A percentile compares a stretch with the other conserved stretches of the same genome.
These are phyloP conservation scores for Latrodectus hesperus DNA, from an alignment of 2,888 invertebrate species.

Conservation along the genomic window DNA sequence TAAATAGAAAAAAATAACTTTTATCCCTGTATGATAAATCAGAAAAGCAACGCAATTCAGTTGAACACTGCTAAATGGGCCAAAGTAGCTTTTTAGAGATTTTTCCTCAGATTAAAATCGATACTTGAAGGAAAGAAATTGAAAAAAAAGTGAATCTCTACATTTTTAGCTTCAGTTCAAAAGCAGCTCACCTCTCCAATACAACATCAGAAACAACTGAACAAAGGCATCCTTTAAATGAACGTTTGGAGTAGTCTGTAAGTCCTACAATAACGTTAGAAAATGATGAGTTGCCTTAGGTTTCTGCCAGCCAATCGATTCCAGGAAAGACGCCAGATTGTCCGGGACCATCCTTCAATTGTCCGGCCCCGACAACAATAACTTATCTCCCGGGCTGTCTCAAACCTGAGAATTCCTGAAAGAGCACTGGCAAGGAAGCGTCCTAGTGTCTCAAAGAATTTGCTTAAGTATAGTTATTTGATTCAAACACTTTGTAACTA, in stretches of 20 bases:
- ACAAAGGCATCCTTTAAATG: constrained; percentile 4
- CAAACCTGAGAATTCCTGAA: constrained; percentile 51
- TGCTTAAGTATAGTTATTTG: constrained; percentile 35
- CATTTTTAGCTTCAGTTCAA: too few relatives aligned
- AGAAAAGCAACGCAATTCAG: too few relatives aligned
- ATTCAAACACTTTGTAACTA: neutral
- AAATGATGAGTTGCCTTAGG: constrained; percentile 54
- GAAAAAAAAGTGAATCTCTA: too few relatives aligned
- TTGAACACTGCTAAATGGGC: too few relatives aligned
- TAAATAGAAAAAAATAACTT: too few relatives aligned
- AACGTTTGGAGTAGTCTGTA: constrained; percentile 26
- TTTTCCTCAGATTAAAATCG: too few relatives aligned
- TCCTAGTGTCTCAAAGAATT: constrained; percentile 47
- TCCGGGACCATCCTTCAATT: constrained; percentile 63
- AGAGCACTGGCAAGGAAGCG: constrained; percentile 10
- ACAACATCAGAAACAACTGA: too few relatives aligned
- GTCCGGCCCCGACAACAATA: constrained; percentile 57
- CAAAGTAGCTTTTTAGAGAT: too few relatives aligned
- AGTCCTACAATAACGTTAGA: constrained; percentile 35
- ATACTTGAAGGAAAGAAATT: too few relatives aligned
- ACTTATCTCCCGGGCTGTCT: constrained; percentile 49
- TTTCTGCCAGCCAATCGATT: constrained; percentile 58
- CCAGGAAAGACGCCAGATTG: constrained; percentile 47
- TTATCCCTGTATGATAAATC: too few relatives aligned
- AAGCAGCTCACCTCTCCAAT: too few relatives aligned